Base-by-base conservation (phyloP, 1,140 invertebrate species). In the Drosophila ananassae region DNA sequence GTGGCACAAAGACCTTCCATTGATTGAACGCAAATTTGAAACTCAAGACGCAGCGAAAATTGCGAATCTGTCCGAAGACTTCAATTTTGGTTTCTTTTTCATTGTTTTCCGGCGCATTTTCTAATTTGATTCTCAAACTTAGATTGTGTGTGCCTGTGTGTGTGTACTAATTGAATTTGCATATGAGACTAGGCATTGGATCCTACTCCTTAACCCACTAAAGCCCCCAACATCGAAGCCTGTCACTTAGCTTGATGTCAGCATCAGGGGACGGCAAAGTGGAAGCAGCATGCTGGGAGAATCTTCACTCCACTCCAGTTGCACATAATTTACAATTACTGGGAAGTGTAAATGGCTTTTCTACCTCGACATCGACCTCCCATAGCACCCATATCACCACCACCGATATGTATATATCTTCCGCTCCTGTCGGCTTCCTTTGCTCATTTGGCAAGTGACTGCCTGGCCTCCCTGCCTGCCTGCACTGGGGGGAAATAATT, bases 321-420 rank as follows among this genome's bases (percentile, higher is more conserved):
- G 77, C 66, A 66, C 77, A 85, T 85, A 80, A 84, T 85, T 85
- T 80, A 77, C 81, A 80, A 80, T 85, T 85, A 85, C 61, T 54
- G 53, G 68, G 57, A 83, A 81, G 79, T 82, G 69, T 77, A 84
- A 77, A 77, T 84, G 76, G 72, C 75, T 76, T 73, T 78, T 52
- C 54, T 66, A 44, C 69, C 59, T 55, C 64, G 17, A 25, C 58
- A 50, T 34, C 44, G 51, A n/a, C 37, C 37, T 2, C 17, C 12
- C 57, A 37, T 25, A 44, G 6, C 13, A 13, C 41, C n/a, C n/a
- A 21, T 17, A 44, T 17, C 34, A 44, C 13, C 41, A 13, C 41
- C n/a, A 13, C 8, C 7, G 17, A 44, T 17, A 44, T 44, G 13
- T 44, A 17, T 21, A 21, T 44, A 44, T 22, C 44, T 37, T 55